Base-by-base conservation (phyloP, 1,140 invertebrate genomes). In the Drosophila leontia region DNA sequence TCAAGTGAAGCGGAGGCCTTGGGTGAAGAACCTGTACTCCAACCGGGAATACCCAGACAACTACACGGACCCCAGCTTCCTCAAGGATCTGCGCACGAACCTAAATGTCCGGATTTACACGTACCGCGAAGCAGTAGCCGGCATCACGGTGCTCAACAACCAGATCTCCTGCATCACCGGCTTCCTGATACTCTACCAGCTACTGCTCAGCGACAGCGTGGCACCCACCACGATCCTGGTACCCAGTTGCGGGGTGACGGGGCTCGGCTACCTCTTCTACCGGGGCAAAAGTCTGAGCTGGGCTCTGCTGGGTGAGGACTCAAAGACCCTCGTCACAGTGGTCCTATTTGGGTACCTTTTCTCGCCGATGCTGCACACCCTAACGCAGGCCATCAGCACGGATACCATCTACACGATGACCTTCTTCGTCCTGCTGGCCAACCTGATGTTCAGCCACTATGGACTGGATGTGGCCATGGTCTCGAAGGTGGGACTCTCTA, bases 391-490 rank as follows among this genome's bases (percentile, higher is more conserved):
- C 0, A 97, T 99, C 1, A 98, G 98, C 87, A 99, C 98, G 1
- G 98, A 99, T 92, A 99, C 98, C 3, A 99, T 99, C 90, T 99
- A 99, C 88, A 96, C 97, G 2, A 98, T 96, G 94, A 96, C 97
- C 23, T 95, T 96, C 51, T 94, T 98, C 41, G 98, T 98, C 95
- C 95, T 99, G 92, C 79, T 98, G 1, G 93, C 97, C 7, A 98
- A 99, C 94, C 93, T 99, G 39, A 94, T 98, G 63, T 98, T 98
- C 90, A 97, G 97, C 90, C 97, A 99, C 92, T 99, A 99, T 92
- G 97, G 97, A 15, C 94, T 97, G 3, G 94, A 96, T 42, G 96
- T 96, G 41, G 96, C 97, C 17, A 95, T 97, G 47, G 95, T 97
- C 17, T 97, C 96, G 0, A 97, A 97, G 72, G 67, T 70, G n/a